Evolutionary conservation across 2,113 vertebrate genomes (phyloP), one percentile per base, ranked within the genome.

Genomic region (Aphyosemion australe): DNA sequence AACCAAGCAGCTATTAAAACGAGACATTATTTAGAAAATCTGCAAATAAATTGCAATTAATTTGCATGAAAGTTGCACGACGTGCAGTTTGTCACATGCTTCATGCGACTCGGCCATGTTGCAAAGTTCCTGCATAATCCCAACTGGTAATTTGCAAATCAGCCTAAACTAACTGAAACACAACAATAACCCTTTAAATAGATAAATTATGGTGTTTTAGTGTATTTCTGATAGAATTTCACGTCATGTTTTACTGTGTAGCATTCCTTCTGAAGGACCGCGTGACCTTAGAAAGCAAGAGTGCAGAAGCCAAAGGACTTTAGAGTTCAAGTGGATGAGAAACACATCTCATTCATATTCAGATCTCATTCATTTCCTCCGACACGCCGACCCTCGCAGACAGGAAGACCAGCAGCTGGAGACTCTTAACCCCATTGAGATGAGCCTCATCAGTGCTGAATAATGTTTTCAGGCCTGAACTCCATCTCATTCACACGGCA

Each of bases 361-460:
- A 80, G 53, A 65, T 21, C 37, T 12, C 41, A 42, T 42, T 42
- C 41, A 13, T 42, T 37, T 37, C 9, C 34, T 42, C 41, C 41
- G 12, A 42, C 41, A 42, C 41, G 10, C 50, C 61, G n/a, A 65
- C 62, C 56, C 18, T 53, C 62, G 54, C 69, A 51, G 61, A 57
- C 74, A 80, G 77, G 77, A 83, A 74, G 74, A 46, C 53, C 56
- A 56, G 76, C 79, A 78, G 70, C 84, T 84, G 70, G 81, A 72
- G 73, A 54, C 69, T 69, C 72, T 80, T 63, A 26, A 56, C 65
- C 63, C 54, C 32, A 2, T 6, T 45, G 48, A 41, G 37, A 65
- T 63, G 54, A 73, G 57, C 50, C 47, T 74, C 67, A 47, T 75
- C 50, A 14, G 42, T 49, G 12, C 65, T 66, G 49, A 76, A 74